These are phyloP conservation scores for Orchestes rusci DNA, from an alignment of 2,888 invertebrate species.

Conservation along the genomic window DNA sequence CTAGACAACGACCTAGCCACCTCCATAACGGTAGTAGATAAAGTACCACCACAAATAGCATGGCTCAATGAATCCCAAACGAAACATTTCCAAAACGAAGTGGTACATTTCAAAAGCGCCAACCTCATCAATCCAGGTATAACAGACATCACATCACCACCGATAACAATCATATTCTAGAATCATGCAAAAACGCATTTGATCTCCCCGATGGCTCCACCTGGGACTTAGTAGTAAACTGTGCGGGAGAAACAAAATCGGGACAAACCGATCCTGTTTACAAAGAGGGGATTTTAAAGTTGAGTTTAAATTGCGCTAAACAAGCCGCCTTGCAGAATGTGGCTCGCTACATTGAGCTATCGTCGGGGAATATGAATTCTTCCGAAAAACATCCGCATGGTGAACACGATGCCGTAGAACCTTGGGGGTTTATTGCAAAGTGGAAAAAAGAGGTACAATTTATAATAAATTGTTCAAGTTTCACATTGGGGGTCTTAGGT, in stretches of 20 bases:
- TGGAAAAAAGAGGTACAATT: slow-evolving; percentile 60
- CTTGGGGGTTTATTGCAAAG: slow-evolving; percentile 78
- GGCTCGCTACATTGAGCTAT: slow-evolving; percentile 72
- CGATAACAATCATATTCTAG: too few species aligned
- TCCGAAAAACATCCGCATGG: slow-evolving; percentile 72
- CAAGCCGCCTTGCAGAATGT: slow-evolving; percentile 60
- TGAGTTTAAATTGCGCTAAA: slow-evolving; percentile 76
- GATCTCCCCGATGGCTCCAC: slow-evolving; percentile 49
- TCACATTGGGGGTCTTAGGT: slow-evolving; percentile 43
- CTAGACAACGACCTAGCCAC: slow-evolving; percentile 69
- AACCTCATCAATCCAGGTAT: slow-evolving; percentile 84
- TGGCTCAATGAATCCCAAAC: slow-evolving; percentile 75
- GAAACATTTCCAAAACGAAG: slow-evolving; percentile 63
- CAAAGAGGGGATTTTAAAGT: slow-evolving; percentile 77
- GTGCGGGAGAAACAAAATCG: slow-evolving; percentile 85
- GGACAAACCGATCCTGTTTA: slow-evolving; percentile 87
- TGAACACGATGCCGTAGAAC: slow-evolving; percentile 69
- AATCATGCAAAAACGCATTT: slow-evolving; percentile 73
- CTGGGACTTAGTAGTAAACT: slow-evolving; percentile 80
- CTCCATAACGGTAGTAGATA: slow-evolving; percentile 77
- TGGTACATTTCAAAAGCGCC: slow-evolving; percentile 83
- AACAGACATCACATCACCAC: too few species aligned
- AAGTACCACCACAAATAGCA: slow-evolving; percentile 88
- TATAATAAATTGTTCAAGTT: not conserved
- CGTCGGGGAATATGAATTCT: slow-evolving; percentile 74